Conservation (phyloP, 2,113 vertebrate species). For the Dendropsophus ebraccatus region DNA sequence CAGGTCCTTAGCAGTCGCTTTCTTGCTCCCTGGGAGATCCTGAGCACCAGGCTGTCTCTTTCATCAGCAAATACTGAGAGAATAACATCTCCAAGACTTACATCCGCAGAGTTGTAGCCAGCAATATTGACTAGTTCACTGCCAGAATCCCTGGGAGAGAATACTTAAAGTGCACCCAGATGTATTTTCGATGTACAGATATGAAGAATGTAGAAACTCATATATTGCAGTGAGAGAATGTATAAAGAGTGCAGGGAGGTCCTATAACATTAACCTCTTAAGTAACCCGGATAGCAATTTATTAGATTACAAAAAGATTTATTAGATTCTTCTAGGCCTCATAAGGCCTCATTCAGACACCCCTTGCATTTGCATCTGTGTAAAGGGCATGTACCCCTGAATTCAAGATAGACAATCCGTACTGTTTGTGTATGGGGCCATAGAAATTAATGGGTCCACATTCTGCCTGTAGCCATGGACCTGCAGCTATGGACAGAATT, state of each 20-base stretch:
- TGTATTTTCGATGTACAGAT: background rate
- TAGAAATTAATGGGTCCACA: too few relatives aligned
- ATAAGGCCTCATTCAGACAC: too few relatives aligned
- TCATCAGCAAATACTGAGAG: constrained; percentile 46
- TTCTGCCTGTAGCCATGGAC: too few relatives aligned
- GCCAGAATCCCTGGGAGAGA: constrained; percentile 9
- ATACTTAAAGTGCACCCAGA: background rate
- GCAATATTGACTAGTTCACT: constrained; percentile 35
- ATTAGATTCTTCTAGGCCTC: too few relatives aligned
- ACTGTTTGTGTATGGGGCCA: too few relatives aligned
- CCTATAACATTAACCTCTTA: background rate
- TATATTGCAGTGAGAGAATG: background rate
- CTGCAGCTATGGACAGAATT: too few relatives aligned
- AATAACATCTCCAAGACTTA: constrained; percentile 20
- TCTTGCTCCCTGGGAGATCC: constrained; percentile 17
- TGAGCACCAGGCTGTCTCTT: constrained; percentile 33
- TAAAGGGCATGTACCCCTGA: too few relatives aligned
- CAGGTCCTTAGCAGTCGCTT: constrained; percentile 58
- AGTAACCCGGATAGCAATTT: background rate
- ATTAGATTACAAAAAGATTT: too few relatives aligned
- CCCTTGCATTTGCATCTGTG: too few relatives aligned
- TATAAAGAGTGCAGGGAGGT: background rate
- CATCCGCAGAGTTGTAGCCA: constrained; percentile 8
- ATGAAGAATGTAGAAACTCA: background rate
- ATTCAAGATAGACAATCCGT: too few relatives aligned